phyloP scores from a whole-genome alignment of 2,888 invertebrate species.

The Pristionchus japonicus region DNA sequence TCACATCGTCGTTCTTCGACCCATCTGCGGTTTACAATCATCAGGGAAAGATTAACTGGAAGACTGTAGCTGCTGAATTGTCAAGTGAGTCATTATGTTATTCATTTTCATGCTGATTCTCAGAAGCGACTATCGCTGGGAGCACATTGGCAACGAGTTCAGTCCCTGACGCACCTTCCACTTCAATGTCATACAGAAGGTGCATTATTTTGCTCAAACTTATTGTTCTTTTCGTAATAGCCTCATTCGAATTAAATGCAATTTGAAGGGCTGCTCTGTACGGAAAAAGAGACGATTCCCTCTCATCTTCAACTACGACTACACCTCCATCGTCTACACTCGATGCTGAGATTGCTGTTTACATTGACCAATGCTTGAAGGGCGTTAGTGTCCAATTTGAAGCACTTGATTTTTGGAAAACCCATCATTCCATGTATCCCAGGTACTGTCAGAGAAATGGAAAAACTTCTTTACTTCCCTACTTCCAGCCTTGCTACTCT shows the following conservation, averaged over 20 bases:
- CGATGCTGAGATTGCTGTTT: neutral
- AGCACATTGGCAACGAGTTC: too few species aligned
- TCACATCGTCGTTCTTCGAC: neutral
- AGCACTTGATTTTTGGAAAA: neutral
- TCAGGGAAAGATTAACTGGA: neutral
- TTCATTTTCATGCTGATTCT: neutral
- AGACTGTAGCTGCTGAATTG: neutral
- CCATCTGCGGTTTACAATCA: neutral
- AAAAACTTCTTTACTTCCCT: neutral
- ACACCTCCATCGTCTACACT: neutral
- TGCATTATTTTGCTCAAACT: neutral
- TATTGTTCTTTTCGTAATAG: neutral
- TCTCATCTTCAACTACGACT: neutral
- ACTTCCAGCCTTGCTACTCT: neutral
- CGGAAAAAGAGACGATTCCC: neutral
- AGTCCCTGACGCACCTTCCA: neutral
- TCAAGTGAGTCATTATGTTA: neutral
- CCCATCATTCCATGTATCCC: neutral
- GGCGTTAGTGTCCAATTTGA: neutral
- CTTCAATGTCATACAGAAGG: neutral
- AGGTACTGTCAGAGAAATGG: too few species aligned
- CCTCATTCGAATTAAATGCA: neutral
- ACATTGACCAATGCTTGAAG: neutral
- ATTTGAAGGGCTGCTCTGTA: neutral
- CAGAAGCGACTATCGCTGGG: neutral